Evolutionary conservation across 2,113 vertebrate genomes (phyloP).

Genomic region (Lamprotornis superbus): DNA sequence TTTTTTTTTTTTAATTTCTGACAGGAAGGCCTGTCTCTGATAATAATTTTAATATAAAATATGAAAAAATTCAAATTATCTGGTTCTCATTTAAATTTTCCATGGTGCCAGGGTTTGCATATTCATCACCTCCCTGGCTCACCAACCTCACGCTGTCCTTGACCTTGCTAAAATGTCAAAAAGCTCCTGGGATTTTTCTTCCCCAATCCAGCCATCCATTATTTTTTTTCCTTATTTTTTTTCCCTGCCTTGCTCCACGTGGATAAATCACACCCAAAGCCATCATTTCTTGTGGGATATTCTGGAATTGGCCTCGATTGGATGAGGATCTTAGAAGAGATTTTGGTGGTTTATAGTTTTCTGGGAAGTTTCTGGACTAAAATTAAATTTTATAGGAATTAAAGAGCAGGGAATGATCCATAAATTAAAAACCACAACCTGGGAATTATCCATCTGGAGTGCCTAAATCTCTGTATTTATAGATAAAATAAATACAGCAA

Average conservation of each 20-base stretch:
- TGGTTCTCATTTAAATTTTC: not conserved
- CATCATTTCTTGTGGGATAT: not conserved
- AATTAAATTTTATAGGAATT: not conserved
- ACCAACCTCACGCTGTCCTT: not conserved
- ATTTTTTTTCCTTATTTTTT: not conserved
- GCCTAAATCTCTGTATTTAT: not conserved
- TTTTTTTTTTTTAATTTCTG: not conserved
- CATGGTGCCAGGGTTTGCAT: not conserved
- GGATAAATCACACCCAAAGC: not conserved
- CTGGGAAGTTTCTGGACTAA: not conserved
- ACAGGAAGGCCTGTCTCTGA: not conserved
- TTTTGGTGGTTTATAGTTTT: not conserved
- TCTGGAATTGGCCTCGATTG: fast-evolving
- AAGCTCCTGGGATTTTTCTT: not conserved
- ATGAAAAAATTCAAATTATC: not conserved
- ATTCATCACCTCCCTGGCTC: constrained; percentile 17
- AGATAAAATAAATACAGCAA: not conserved
- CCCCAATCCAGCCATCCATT: not conserved
- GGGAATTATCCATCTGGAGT: not conserved
- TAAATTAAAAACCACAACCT: fast-evolving
- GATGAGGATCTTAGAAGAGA: not conserved
- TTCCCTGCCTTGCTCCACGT: not conserved
- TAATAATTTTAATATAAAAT: not conserved
- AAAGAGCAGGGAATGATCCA: not conserved
- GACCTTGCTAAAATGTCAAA: constrained; percentile 10